A percentile compares a stretch with the other conserved stretches of the same genome.
These are phyloP conservation scores for Drosophila oshimai DNA, from an alignment of 1,140 invertebrate genomes.

Conservation along the genomic window DNA sequence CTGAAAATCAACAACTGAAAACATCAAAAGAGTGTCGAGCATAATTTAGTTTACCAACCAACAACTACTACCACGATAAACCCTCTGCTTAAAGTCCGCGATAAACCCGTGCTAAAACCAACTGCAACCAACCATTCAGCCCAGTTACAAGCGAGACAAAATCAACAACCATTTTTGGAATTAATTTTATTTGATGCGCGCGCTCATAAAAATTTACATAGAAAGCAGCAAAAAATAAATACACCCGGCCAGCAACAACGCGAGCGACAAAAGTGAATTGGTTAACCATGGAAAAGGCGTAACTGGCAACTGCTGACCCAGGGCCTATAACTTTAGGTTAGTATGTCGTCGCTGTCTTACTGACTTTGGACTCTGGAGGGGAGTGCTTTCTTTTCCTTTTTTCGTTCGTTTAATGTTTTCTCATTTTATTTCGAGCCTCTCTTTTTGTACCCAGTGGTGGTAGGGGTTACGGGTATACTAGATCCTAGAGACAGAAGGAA, in stretches of 20 bases:
- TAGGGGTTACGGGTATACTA: neutral
- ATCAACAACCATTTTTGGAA: slow-evolving; percentile 59
- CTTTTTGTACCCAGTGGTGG: neutral
- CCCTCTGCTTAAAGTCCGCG: neutral
- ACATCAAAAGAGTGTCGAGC: slow-evolving; percentile 21
- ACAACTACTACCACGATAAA: slow-evolving; percentile 6
- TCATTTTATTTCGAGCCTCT: slow-evolving; percentile 16
- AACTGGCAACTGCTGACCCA: slow-evolving; percentile 69
- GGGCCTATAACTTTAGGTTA: slow-evolving; percentile 74
- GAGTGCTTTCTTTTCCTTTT: slow-evolving; percentile 5
- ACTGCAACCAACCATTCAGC: slow-evolving; percentile 31
- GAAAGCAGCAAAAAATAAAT: slow-evolving; percentile 55
- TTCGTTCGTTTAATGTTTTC: slow-evolving; percentile 2
- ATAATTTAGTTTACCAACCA: slow-evolving; percentile 20
- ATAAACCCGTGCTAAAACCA: slow-evolving; percentile 12
- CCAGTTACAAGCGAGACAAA: slow-evolving; percentile 37
- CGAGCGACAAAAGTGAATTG: slow-evolving; percentile 50
- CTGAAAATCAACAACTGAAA: slow-evolving; percentile 15
- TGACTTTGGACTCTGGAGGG: slow-evolving; percentile 30
- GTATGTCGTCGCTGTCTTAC: slow-evolving; percentile 56
- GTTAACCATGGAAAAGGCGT: slow-evolving; percentile 61
- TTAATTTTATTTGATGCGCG: slow-evolving; percentile 74
- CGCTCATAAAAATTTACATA: slow-evolving; percentile 77
- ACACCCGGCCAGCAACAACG: slow-evolving; percentile 24
- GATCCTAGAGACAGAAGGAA: too few relatives aligned